Base-by-base conservation (phyloP, 2,113 vertebrate genomes). In the Dascyllus trimaculatus region DNA sequence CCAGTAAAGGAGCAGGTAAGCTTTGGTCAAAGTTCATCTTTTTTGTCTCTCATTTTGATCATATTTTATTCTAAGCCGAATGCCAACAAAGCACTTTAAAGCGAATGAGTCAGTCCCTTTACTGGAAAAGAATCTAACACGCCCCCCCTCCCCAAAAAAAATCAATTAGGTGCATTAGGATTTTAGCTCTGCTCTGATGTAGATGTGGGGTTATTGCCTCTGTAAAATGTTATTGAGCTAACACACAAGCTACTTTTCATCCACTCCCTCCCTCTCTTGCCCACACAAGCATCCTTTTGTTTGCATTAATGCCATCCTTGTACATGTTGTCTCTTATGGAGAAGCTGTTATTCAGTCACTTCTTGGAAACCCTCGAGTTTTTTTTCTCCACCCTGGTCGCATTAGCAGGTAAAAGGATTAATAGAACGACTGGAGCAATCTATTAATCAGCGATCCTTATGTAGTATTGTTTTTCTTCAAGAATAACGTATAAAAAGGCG, bases 131-230 rank as follows among this genome's bases (percentile, higher is more conserved):
- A 43, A 71, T 21, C 57, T 43, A n/a, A 18, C 7, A 26, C 11
- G 4, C 43, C 9, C 32, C 32, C 21, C 25, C 38, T 10, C 51
- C n/a, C 24, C 29, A 66, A 53, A 56, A 72, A 81, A 89, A 87
- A 91, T 90, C 89, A 85, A 91, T 86, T 40, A 76, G 57, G 59
- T 82, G 71, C 88, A 87, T 88, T 88, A 84, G 68, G 52, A 80
- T 68, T 86, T 83, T 21, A 81, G 73, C 56, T 48, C 26, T 14
- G 61, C 64, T 64, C 53, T 59, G 22, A 71, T 53, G 51, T 45
- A 57, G 67, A 79, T 22, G 54, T 45, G 46, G 68, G 46, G 68
- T 70, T 71, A 71, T 4, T 70, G 29, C 49, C 25, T 9, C 69
- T 63, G 65, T 61, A 40, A 71, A 79, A 71, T 22, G 57, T 35